Base-by-base conservation (phyloP, 2,797 vertebrate genomes). In the Sternotherus odoratus region DNA sequence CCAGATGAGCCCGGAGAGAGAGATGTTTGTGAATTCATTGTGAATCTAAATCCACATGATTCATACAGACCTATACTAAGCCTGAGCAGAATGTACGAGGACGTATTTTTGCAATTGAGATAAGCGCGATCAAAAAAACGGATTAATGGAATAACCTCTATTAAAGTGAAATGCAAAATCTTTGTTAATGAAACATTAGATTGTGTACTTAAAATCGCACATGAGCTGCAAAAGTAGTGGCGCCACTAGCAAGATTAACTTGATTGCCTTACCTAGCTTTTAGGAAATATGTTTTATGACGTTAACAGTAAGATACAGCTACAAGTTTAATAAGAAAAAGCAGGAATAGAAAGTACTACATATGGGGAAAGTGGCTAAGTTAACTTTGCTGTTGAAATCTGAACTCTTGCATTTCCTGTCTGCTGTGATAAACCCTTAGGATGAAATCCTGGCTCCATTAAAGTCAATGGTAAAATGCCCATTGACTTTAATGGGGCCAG, bases 331-430 rank as follows among this genome's bases (percentile, higher is more conserved):
- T 74, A 81, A 77, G 24, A 82, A 96, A 92, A 19, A 75, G 33
- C 26, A 87, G 90, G 39, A 2, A 57, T 69, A 26, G 79, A 84
- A 95, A 96, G 53, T 95, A 78, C 46, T 93, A 93, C 80, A 72
- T 86, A 43, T 46, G 79, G 86, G 57, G 46, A 79, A 51, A 84
- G 87, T 1, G 9, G 33, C 63, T 90, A 66, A 93, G 26, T 9
- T 87, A 84, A 66, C 53, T 79, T 92, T 48, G 82, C 53, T 79
- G n/a, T 2, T 84, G 80, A 95, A 92, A 90, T 57, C 48, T 50
- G 82, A 69, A 49, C 82, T 48, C 46, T 84, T 0, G 0, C 26
- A 36, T 81, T 90, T 84, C 79, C 46, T 92, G 84, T 30, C 39
- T 94, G 39, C 36, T 66, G 63, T 13, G 28, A 60, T 46, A 90